Conservation (phyloP, 2,797 vertebrate genomes). For the Enteromius anoplus region DNA sequence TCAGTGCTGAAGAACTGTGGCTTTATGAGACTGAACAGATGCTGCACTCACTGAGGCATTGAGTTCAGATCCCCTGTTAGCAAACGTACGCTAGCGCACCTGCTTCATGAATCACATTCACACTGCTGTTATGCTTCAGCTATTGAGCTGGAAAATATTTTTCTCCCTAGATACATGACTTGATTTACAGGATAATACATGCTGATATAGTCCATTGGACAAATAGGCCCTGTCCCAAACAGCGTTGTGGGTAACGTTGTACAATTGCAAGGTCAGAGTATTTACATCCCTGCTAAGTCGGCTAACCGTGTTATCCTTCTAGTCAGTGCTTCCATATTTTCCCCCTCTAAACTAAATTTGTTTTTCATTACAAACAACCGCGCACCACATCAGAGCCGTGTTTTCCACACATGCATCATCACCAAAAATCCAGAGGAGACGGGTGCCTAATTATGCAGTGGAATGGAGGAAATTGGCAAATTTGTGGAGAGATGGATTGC, state of each 20-base stretch:
- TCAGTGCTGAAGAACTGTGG: not conserved
- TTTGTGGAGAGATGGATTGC: constrained; percentile 73
- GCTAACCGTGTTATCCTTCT: not conserved
- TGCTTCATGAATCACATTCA: constrained; percentile 67
- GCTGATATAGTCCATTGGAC: constrained; percentile 58
- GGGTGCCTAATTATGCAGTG: constrained; percentile 71
- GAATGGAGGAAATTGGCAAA: constrained; percentile 73
- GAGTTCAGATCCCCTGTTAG: constrained; percentile 73
- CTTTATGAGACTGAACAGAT: constrained; percentile 70
- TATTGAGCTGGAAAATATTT: constrained; percentile 38
- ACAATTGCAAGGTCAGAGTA: not conserved
- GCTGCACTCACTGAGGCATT: constrained; percentile 70
- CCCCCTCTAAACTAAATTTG: constrained; percentile 37
- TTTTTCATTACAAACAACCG: constrained; percentile 63
- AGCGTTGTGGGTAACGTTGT: not conserved
- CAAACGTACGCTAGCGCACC: constrained; percentile 64
- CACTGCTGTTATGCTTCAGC: constrained; percentile 53
- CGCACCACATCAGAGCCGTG: constrained; percentile 55
- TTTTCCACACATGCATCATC: constrained; percentile 64
- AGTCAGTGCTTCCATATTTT: not conserved
- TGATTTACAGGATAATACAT: constrained; percentile 10
- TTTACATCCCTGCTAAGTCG: not conserved
- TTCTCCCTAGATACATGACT: constrained; percentile 55
- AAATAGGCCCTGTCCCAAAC: not conserved
- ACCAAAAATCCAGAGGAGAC: constrained; percentile 62